Conservation (phyloP, 2,113 vertebrate genomes). For the Mustela lutreola region DNA sequence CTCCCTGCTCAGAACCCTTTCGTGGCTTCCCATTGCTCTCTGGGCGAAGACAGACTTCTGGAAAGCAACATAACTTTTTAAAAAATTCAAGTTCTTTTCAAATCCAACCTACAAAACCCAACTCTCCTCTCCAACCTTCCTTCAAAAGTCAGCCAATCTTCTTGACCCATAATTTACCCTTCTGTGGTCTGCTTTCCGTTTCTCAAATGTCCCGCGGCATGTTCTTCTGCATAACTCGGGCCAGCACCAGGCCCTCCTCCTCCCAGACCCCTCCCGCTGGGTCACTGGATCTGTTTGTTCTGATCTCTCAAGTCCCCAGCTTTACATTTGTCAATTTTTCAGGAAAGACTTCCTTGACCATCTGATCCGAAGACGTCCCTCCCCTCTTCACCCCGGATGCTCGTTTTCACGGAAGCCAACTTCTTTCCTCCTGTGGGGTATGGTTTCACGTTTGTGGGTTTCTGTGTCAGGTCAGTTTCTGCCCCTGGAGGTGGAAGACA, state of each 20-base stretch:
- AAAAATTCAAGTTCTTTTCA: not conserved
- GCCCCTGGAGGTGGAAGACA: no score
- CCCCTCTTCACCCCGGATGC: not conserved
- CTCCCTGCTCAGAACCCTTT: not conserved
- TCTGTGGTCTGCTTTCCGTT: not conserved
- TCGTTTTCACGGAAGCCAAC: not conserved
- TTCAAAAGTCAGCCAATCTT: not conserved
- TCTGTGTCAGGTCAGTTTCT: not conserved
- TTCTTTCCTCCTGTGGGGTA: not conserved
- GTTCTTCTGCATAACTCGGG: not conserved
- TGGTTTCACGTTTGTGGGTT: not conserved
- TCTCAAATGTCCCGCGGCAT: no score
- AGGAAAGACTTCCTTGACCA: not conserved
- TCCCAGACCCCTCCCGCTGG: not conserved
- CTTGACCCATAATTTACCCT: not conserved
- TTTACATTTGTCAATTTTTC: not conserved
- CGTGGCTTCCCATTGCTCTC: not conserved
- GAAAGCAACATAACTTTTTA: not conserved
- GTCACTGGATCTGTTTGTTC: not conserved
- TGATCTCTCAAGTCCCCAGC: not conserved
- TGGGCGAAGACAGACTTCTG: not conserved
- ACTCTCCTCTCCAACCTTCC: not conserved
- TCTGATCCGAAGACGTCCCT: not conserved
- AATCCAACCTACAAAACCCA: not conserved
- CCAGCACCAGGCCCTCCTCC: rapidly evolving